phyloP scores from a whole-genome alignment of 2,888 invertebrate genomes.

The Leptarthrus brevirostris region DNA sequence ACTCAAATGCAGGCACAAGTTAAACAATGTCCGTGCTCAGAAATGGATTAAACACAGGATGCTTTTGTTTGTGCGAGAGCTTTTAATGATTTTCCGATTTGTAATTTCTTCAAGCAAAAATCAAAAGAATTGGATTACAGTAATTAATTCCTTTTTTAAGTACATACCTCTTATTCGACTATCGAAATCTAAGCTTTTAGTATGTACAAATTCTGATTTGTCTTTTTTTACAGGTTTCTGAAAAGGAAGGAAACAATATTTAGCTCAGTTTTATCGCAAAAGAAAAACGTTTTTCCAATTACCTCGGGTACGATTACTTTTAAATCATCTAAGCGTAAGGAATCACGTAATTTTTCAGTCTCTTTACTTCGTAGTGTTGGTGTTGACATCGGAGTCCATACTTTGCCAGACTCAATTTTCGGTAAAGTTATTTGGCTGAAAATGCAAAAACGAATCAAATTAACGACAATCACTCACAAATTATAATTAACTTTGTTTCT shows the following conservation, averaged over 20 bases:
- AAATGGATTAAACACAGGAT: too few relatives aligned
- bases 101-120: neutral
- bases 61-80: too few relatives aligned
- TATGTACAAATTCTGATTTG: conserved; percentile 61
- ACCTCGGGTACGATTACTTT: conserved; percentile 59
- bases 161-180: conserved; percentile 59
- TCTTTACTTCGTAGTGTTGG: conserved; percentile 59
- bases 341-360: conserved; percentile 60
- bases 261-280: too few relatives aligned
- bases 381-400: conserved; percentile 59
- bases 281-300: too few relatives aligned
- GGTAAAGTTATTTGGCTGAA: conserved; percentile 57
- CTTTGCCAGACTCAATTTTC: conserved; percentile 59
- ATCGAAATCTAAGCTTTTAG: conserved; percentile 61
- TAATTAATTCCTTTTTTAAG: too few relatives aligned
- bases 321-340: conserved; percentile 59
- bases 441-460: neutral
- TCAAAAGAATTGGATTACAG: too few relatives aligned
- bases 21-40: too few relatives aligned
- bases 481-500: conserved; percentile 2
- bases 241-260: conserved; percentile 46
- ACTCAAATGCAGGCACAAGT: too few relatives aligned
- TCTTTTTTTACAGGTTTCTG: conserved; percentile 58
- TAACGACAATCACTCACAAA: neutral
- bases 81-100: too few relatives aligned